Conservation (phyloP, 1,140 invertebrate species). For the Sipha flava region DNA sequence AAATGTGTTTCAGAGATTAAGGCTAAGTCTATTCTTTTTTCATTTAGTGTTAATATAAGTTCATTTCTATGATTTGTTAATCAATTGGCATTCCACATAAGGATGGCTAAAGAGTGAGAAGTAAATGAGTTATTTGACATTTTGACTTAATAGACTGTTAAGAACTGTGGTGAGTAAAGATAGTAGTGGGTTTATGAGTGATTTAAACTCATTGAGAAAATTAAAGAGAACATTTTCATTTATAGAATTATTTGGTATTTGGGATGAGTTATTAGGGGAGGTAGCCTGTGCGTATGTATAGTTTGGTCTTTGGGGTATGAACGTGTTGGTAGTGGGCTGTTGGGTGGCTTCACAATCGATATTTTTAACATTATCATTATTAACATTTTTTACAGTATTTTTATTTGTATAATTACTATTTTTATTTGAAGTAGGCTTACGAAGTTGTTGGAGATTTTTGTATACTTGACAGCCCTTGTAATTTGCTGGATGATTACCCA, state of each 20-base stretch:
- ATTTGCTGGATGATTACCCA: too few relatives aligned
- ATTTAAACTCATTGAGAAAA: background rate
- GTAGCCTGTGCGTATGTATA: background rate
- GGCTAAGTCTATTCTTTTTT: conserved; percentile 36
- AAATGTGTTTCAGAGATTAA: too few relatives aligned
- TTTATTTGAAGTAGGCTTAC: background rate
- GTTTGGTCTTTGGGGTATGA: background rate
- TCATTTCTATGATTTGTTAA: conserved; percentile 34
- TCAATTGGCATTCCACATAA: conserved; percentile 36
- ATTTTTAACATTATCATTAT: background rate
- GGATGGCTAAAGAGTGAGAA: background rate
- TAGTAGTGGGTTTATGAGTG: background rate
- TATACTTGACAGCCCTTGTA: too few relatives aligned
- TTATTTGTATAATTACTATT: background rate
- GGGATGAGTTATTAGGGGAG: background rate
- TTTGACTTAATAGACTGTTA: background rate
- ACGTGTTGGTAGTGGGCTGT: background rate
- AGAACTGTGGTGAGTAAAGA: conserved; percentile 1
- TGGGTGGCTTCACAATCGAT: background rate
- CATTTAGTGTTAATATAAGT: conserved; percentile 34
- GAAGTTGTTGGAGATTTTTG: background rate
- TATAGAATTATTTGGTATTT: background rate
- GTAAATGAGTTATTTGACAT: background rate
- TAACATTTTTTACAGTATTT: background rate
- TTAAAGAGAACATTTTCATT: background rate